Evolutionary conservation across 2,113 vertebrate genomes (phyloP).

Genomic region (Apus apus): DNA sequence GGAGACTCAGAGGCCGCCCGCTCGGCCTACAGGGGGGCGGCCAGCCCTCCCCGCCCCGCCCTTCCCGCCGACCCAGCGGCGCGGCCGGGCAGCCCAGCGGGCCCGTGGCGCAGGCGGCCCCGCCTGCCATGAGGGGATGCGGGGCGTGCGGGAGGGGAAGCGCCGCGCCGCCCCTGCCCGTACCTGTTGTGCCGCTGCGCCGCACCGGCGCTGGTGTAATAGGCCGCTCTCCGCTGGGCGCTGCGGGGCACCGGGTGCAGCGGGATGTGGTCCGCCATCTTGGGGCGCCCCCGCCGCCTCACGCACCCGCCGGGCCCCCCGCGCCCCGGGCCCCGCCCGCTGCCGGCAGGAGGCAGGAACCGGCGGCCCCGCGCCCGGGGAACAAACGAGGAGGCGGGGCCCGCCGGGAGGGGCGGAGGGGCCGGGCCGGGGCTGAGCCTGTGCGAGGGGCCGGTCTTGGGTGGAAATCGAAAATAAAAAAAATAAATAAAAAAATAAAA

Average conservation of each 20-base stretch:
- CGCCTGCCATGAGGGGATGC: not conserved
- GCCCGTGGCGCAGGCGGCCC: not conserved
- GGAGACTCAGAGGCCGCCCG: not conserved
- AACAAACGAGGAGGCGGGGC: not conserved
- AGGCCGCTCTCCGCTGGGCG: slow-evolving; percentile 69
- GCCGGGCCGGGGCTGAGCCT: not conserved
- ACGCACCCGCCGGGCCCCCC: not conserved
- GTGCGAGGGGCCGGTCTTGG: too few relatives aligned
- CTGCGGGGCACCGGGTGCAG: slow-evolving; percentile 73
- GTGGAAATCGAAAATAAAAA: too few relatives aligned
- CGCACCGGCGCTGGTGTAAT: slow-evolving; percentile 64
- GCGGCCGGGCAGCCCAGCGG: too few relatives aligned
- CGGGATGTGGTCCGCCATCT: slow-evolving; percentile 80
- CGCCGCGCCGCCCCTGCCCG: not conserved
- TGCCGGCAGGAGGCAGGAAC: not conserved
- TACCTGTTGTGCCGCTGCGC: slow-evolving; percentile 78
- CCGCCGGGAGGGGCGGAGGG: not conserved
- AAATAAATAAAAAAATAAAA: too few relatives aligned
- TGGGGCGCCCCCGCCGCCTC: not conserved
- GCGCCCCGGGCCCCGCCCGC: not conserved
- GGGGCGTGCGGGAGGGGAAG: too few relatives aligned
- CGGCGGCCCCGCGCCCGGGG: not conserved
- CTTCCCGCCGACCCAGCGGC: not conserved
- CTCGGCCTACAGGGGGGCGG: not conserved
- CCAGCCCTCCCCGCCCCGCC: too few relatives aligned